These are phyloP conservation scores for Monochamus saltuarius DNA, from an alignment of 1,140 invertebrate species.

Conservation along the genomic window DNA sequence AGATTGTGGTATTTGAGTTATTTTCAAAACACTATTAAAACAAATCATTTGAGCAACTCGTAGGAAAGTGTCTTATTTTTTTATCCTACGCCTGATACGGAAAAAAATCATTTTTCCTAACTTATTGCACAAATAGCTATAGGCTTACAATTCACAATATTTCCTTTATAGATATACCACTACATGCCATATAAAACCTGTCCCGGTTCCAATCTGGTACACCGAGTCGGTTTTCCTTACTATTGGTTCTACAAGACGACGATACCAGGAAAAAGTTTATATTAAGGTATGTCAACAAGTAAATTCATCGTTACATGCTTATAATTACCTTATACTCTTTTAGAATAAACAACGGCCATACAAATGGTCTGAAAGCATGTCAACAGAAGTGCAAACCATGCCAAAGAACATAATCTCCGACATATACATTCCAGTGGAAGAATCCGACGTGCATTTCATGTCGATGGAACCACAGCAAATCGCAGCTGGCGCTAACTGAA, in stretches of 20 bases:
- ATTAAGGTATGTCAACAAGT: conserved; percentile 27
- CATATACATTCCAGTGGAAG: conserved; percentile 14
- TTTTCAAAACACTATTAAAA: too few relatives aligned
- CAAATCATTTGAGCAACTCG: too few relatives aligned
- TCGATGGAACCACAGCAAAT: too few relatives aligned
- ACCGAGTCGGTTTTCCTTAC: conserved; percentile 31
- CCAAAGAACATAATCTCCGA: conserved; percentile 23
- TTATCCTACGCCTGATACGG: too few relatives aligned
- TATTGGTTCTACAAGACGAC: conserved; percentile 30
- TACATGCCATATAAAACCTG: conserved; percentile 32
- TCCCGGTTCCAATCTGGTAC: conserved; percentile 30
- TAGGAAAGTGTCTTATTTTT: too few relatives aligned
- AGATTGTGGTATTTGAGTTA: too few relatives aligned
- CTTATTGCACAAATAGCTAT: too few relatives aligned
- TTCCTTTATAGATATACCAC: conserved; percentile 28
- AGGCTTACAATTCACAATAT: too few relatives aligned
- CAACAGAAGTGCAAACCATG: conserved; percentile 28
- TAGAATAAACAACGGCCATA: conserved; percentile 29
- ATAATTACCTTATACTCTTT: not conserved
- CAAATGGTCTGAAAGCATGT: conserved; percentile 35
- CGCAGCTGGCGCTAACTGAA: too few relatives aligned
- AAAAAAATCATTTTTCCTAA: too few relatives aligned
- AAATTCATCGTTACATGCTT: not conserved
- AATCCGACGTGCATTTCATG: not conserved
- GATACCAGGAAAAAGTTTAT: conserved; percentile 30